Percentiles rank a stretch among this genome's conserved stretches.
Conservation (phyloP, 2,113 vertebrate species). For the Amblyornis subalaris region DNA sequence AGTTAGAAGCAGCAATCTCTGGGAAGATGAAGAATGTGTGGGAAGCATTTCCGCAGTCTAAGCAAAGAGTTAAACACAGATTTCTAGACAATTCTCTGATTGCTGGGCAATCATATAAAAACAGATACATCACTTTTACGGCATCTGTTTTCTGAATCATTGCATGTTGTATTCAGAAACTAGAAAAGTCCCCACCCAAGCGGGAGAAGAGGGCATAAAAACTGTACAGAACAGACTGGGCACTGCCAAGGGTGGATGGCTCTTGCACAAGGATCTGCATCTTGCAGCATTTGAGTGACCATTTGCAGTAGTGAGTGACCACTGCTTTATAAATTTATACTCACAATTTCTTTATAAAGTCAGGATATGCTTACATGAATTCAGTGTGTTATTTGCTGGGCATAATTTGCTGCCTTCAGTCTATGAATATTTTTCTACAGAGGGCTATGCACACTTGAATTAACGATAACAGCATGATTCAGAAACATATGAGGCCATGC, state of each 20-base stretch:
- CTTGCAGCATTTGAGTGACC: not conserved
- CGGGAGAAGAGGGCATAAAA: not conserved
- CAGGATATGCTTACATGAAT: not conserved
- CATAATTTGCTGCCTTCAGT: not conserved
- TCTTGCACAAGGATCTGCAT: not conserved
- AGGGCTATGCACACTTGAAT: not conserved
- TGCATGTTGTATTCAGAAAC: not conserved
- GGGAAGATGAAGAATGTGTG: not conserved
- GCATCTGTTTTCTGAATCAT: not conserved
- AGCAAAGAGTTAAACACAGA: not conserved
- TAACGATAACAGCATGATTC: not conserved
- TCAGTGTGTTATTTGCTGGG: not conserved
- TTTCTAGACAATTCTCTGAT: not conserved
- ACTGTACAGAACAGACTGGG: not conserved
- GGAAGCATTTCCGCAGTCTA: not conserved
- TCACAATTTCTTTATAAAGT: not conserved
- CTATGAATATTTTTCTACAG: not conserved
- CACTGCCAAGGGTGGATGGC: fast-evolving
- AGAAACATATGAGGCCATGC: not conserved
- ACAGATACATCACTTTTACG: not conserved
- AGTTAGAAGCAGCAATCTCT: not conserved
- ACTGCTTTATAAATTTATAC: not conserved
- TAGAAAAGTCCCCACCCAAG: not conserved
- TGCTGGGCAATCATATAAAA: not conserved
- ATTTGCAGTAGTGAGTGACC: not conserved